Conservation (phyloP, 1,140 invertebrate species). For the Bombus waltoni region DNA sequence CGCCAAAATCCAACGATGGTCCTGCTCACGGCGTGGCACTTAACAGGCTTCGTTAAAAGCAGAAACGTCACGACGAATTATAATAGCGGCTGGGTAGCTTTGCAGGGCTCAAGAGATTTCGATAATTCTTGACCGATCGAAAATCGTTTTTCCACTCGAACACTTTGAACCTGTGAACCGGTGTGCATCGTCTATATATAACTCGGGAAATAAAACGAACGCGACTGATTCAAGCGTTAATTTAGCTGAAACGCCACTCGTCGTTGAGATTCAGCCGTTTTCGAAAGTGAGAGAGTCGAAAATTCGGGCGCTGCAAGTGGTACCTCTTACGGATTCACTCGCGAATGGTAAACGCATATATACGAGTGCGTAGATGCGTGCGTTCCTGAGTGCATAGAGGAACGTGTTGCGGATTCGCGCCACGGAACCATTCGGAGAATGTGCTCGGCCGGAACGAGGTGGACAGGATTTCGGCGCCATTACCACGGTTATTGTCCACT, state of each 20-base stretch:
- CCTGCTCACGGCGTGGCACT: background rate
- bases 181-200: no score
- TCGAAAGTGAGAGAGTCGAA: conserved; percentile 23
- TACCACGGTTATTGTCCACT: conserved; percentile 72
- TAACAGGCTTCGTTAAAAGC: conserved; percentile 14
- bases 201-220: background rate
- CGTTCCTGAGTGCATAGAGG: conserved; percentile 59
- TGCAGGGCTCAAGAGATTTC: background rate
- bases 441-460: conserved; percentile 61
- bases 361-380: conserved; percentile 2
- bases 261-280: background rate
- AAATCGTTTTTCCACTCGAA: conserved; percentile 13
- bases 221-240: conserved; percentile 4
- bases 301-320: conserved; percentile 39
- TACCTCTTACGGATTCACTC: conserved; percentile 48
- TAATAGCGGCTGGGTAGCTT: background rate
- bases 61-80: conserved; percentile 8
- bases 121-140: background rate
- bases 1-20: conserved; percentile 16
- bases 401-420: conserved; percentile 66
- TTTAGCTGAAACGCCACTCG: background rate
- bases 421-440: conserved; percentile 71
- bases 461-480: conserved; percentile 71
- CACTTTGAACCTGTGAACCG: background rate
- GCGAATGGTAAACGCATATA: conserved; percentile 12